phyloP scores from a whole-genome alignment of 2,797 vertebrate species.

The Megaceryle alcyon region DNA sequence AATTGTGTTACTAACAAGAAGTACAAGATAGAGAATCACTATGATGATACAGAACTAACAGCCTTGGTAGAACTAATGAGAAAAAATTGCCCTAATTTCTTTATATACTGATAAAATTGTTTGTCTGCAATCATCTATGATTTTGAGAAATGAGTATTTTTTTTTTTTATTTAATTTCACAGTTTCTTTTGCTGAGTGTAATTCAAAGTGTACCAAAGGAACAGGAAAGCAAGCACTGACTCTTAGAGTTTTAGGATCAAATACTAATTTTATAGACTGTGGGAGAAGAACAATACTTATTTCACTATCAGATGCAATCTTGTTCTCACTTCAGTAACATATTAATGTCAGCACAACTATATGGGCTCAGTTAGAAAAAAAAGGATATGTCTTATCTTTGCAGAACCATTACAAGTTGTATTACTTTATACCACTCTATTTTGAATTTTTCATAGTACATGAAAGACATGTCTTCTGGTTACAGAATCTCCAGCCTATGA shows the following conservation, averaged over 20 bases:
- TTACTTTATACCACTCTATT: not conserved
- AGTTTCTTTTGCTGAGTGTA: not conserved
- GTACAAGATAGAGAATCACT: not conserved
- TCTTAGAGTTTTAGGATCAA: not conserved
- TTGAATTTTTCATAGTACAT: not conserved
- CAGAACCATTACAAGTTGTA: not conserved
- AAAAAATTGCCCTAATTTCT: not conserved
- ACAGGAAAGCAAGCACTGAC: not conserved
- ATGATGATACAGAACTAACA: fast-evolving
- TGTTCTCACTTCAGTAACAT: not conserved
- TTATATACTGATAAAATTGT: not conserved
- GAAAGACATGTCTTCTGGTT: not conserved
- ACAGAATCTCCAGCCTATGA: not conserved
- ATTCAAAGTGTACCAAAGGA: not conserved
- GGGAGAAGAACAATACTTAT: not conserved
- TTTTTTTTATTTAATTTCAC: not conserved
- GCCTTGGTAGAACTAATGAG: not conserved
- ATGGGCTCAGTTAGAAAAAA: not conserved
- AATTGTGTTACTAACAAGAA: not conserved
- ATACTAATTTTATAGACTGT: not conserved
- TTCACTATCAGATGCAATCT: not conserved
- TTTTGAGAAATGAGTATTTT: not conserved
- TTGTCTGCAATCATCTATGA: not conserved
- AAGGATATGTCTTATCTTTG: not conserved
- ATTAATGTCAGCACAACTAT: not conserved